Evolutionary conservation across 2,888 invertebrate species (phyloP).

Genomic region (Hemistola chrysoprasaria): DNA sequence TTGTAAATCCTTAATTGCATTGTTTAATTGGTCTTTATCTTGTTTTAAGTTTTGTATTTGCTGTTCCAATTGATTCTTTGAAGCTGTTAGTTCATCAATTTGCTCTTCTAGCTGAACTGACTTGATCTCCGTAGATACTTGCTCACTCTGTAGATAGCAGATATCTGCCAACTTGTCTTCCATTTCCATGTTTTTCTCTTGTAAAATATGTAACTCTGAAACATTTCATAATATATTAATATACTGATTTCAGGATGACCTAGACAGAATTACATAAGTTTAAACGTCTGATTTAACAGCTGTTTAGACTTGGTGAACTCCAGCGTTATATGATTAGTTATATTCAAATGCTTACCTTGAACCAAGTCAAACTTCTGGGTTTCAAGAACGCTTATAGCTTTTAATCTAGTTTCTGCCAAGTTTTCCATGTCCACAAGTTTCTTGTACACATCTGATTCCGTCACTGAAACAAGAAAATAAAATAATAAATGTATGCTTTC

Average conservation of each 20-base stretch:
- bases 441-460: slow-evolving; percentile 75
- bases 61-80: slow-evolving; percentile 72
- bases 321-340: too few relatives aligned
- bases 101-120: slow-evolving; percentile 91
- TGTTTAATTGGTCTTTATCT: slow-evolving; percentile 79
- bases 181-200: slow-evolving; percentile 84
- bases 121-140: slow-evolving; percentile 90
- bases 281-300: too few relatives aligned
- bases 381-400: slow-evolving; percentile 83
- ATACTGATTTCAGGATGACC: neutral
- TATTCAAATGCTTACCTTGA: slow-evolving; percentile 71
- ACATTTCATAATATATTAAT: slow-evolving; percentile 1
- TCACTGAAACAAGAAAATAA: slow-evolving; percentile 55
- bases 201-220: slow-evolving; percentile 77
- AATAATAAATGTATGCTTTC: neutral
- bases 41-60: slow-evolving; percentile 73
- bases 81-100: slow-evolving; percentile 80
- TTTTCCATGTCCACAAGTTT: slow-evolving; percentile 73
- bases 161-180: slow-evolving; percentile 84
- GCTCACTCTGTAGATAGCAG: slow-evolving; percentile 84
- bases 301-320: too few relatives aligned
- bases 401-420: slow-evolving; percentile 78
- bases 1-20: slow-evolving; percentile 79
- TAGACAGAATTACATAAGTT: too few relatives aligned
- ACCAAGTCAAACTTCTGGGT: slow-evolving; percentile 86